Evolutionary conservation across 2,888 invertebrate genomes (phyloP).

Genomic region (Nomada ferruginata): DNA sequence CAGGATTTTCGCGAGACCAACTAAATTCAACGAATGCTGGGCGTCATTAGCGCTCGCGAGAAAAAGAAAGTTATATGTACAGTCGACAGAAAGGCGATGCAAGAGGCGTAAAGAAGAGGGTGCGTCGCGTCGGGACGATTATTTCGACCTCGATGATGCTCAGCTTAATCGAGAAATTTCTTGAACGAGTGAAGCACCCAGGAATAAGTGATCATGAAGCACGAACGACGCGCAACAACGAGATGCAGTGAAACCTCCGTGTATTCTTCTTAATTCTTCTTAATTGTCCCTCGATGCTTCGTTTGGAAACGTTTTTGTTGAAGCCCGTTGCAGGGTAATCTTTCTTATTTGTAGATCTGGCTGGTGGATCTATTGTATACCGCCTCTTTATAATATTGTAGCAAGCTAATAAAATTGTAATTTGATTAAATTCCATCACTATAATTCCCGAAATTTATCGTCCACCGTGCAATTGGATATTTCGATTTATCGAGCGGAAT

Average conservation of each 20-base stretch:
- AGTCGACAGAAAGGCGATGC: too few species aligned
- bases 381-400: conserved; percentile 17
- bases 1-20: not conserved
- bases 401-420: not conserved
- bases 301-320: not conserved
- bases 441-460: conserved; percentile 3
- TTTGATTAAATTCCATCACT: conserved; percentile 37
- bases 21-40: not conserved
- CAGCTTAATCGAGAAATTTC: not conserved
- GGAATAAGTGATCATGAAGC: conserved; percentile 42
- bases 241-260: not conserved
- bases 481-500: conserved; percentile 47
- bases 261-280: not conserved
- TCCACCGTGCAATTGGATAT: conserved; percentile 25
- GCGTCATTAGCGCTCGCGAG: not conserved
- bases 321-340: not conserved
- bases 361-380: conserved; percentile 16
- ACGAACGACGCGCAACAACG: conserved; percentile 41
- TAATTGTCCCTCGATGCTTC: conserved; percentile 3
- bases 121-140: not conserved
- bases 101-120: not conserved
- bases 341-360: not conserved
- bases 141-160: conserved; percentile 1
- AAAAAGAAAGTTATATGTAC: not conserved
- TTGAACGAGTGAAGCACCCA: conserved; percentile 26